phyloP scores from a whole-genome alignment of 2,888 invertebrate genomes.

The Leucania comma region DNA sequence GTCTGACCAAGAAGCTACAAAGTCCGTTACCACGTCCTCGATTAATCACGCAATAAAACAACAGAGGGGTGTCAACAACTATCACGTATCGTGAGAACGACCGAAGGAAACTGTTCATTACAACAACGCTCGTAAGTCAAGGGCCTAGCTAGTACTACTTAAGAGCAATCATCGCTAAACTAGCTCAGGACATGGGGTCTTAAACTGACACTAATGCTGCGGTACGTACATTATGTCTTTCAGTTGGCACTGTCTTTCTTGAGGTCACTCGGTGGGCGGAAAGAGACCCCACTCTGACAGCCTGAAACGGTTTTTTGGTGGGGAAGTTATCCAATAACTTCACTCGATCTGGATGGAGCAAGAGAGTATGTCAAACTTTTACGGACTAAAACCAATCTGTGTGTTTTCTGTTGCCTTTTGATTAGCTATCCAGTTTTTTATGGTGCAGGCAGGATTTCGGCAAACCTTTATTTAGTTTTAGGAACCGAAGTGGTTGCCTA shows the following conservation, averaged over 20 bases:
- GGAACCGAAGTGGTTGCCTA: too few relatives aligned
- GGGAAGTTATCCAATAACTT: neutral
- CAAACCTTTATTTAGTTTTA: too few relatives aligned
- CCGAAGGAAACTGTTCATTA: constrained; percentile 52
- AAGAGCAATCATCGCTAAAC: constrained; percentile 54
- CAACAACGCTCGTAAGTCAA: constrained; percentile 50
- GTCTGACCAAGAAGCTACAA: neutral
- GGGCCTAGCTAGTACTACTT: constrained; percentile 51
- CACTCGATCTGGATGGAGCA: neutral
- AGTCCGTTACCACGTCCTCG: neutral
- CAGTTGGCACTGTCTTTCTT: neutral
- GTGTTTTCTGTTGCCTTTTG: neutral
- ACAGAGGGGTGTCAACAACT: constrained; percentile 48
- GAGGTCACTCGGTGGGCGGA: too few relatives aligned
- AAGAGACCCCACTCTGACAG: too few relatives aligned
- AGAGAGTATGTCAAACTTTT: neutral
- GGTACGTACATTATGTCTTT: constrained; percentile 8
- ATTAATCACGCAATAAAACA: constrained; percentile 51
- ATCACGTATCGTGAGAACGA: constrained; percentile 44
- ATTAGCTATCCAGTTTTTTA: too few relatives aligned
- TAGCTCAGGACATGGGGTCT: constrained; percentile 51
- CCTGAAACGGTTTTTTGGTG: neutral
- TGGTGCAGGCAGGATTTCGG: too few relatives aligned
- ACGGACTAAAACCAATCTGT: neutral
- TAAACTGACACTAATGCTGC: constrained; percentile 24